Evolutionary conservation across 2,113 vertebrate genomes (phyloP), one percentile per base, ranked within the genome.

Genomic region (Capreolus pygargus): DNA sequence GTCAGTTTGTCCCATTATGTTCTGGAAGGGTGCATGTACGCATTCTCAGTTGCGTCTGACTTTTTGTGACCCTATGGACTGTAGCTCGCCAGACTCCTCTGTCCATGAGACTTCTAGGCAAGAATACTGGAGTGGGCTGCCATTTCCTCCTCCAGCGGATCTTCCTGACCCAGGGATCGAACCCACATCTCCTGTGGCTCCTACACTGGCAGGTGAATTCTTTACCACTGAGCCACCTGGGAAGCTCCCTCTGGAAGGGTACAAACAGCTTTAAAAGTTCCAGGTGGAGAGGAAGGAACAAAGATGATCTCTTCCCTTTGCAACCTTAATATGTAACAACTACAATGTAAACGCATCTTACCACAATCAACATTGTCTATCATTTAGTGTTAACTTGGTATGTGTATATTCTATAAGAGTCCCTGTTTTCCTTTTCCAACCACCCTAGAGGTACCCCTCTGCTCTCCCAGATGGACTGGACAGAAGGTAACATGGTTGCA

Each of bases 391-490:
- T 90, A 36, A 87, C 8, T 60, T 50, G 57, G 14, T 5, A 43
- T 43, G 60, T n/a, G 16, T 33, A 1, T 28, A 27, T 11, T 33
- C 19, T 89, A 14, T 27, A 6, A 39, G 7, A 43, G 21, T 60
- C 19, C 3, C 23, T 45, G 7, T 7, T 89, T 83, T 27, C 10
- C 23, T 78, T 54, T 83, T 28, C 19, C 28, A 54, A 14, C 36
- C 36, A 43, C 21, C 5, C 39, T 9, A 52, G 50, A 27, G 2
- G 8, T 17, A 39, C 3, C 28, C 5, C 36, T 70, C n/a, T 94
- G 25, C 3, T 36, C 14, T 15, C 28, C 36, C 36, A 43, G 2
- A 2, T 33, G 57, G 15, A 39, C 0, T 17, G 10, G 19, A 5
- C 3, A 27, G 23, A 79, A 52, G 16, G 28, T 23, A 43, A 45